Percentiles rank a stretch among this genome's conserved stretches.
phyloP scores from a whole-genome alignment of 2,888 invertebrate species.

The Tuta absoluta region DNA sequence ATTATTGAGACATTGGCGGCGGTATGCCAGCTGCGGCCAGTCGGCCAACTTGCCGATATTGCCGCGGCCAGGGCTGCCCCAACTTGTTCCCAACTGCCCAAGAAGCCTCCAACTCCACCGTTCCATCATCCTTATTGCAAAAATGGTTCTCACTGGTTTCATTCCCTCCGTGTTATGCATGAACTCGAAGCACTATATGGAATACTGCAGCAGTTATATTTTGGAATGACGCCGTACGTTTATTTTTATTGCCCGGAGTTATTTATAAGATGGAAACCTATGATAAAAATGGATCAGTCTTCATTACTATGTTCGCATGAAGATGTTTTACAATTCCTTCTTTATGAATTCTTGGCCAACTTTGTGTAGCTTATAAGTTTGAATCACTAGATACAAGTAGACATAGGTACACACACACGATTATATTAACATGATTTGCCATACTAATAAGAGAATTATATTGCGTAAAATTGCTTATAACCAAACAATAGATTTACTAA shows the following conservation, averaged over 20 bases:
- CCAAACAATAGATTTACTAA: background rate
- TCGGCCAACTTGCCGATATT: constrained; percentile 73
- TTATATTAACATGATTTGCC: background rate
- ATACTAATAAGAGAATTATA: background rate
- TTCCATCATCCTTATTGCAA: constrained; percentile 72
- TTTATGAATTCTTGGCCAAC: background rate
- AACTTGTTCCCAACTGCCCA: constrained; percentile 76
- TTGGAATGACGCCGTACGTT: constrained; percentile 55
- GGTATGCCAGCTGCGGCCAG: constrained; percentile 75
- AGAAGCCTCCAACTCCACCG: constrained; percentile 69
- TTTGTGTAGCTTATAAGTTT: background rate
- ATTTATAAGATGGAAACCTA: constrained; percentile 46
- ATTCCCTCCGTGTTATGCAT: constrained; percentile 48
- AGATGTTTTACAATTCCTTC: constrained; percentile 7
- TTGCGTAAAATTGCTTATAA: background rate
- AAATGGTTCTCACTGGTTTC: constrained; percentile 51
- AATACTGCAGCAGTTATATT: constrained; percentile 52
- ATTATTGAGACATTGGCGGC: constrained; percentile 79
- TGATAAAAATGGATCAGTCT: constrained; percentile 26
- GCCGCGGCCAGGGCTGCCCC: constrained; percentile 64
- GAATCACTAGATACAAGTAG: background rate
- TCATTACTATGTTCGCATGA: constrained; percentile 20
- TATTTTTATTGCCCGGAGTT: constrained; percentile 51
- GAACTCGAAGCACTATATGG: constrained; percentile 50
- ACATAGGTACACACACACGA: background rate